Evolutionary conservation across 2,797 vertebrate genomes (phyloP).

Genomic region (Acropternis orthonyx): DNA sequence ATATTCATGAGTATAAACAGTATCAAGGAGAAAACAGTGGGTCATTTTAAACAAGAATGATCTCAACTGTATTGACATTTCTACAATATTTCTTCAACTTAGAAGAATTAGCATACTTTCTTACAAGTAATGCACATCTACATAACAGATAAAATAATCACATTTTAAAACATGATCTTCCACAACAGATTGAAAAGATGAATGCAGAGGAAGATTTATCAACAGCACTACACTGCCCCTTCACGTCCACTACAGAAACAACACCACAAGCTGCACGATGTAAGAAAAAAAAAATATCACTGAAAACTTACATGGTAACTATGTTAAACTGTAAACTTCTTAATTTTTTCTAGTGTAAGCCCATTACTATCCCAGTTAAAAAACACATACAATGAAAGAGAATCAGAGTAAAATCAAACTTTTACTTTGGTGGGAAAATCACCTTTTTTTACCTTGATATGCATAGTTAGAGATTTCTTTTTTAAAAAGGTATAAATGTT

Average conservation of each 20-base stretch:
- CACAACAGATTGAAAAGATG: neutral
- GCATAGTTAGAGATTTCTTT: neutral
- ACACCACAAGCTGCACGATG: slow-evolving; percentile 18
- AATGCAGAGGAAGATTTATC: neutral
- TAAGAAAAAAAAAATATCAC: neutral
- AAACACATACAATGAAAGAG: neutral
- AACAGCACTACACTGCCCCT: slow-evolving; percentile 76
- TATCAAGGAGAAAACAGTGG: neutral
- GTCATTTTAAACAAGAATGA: neutral
- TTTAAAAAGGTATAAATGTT: neutral
- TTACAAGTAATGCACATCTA: neutral
- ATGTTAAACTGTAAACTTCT: slow-evolving; percentile 17
- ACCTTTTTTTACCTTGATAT: neutral
- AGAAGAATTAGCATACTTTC: neutral
- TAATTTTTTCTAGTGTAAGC: neutral
- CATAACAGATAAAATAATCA: neutral
- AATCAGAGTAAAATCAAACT: neutral
- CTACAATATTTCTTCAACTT: neutral
- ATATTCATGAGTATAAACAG: neutral
- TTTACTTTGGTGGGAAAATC: neutral
- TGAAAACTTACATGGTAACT: neutral
- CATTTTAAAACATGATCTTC: neutral
- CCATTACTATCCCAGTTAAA: neutral
- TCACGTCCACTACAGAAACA: slow-evolving; percentile 64
- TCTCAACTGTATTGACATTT: neutral